Conservation (phyloP, 2,113 vertebrate species). For the Pica pica region DNA sequence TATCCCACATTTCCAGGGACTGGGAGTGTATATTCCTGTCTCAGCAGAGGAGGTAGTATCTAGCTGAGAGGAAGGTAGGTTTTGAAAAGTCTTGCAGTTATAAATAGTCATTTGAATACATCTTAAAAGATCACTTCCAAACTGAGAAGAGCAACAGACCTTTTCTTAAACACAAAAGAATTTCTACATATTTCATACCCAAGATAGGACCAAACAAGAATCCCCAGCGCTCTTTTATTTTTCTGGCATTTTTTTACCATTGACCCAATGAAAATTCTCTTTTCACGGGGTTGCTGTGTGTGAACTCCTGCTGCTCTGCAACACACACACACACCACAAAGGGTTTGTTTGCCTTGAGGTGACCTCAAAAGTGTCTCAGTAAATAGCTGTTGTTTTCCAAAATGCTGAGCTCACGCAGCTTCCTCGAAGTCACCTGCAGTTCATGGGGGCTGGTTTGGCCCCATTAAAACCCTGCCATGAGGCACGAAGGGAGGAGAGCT, state of each 20-base stretch:
- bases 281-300: neutral
- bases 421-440: neutral
- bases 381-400: neutral
- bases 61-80: neutral
- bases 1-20: neutral
- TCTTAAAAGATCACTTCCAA: neutral
- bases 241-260: neutral
- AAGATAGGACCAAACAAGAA: neutral
- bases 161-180: neutral
- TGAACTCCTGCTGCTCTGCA: neutral
- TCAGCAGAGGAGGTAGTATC: neutral
- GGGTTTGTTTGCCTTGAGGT: neutral
- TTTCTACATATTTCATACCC: neutral
- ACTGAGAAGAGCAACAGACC: neutral
- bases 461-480: accelerated
- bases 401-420: neutral
- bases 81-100: neutral
- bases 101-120: neutral
- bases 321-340: neutral
- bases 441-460: neutral
- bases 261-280: neutral
- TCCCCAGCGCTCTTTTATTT: neutral
- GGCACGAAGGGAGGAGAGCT: neutral
- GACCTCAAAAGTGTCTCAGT: neutral
- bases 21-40: neutral